phyloP scores from a whole-genome alignment of 2,888 invertebrate species.

The Folsomia manolachei region DNA sequence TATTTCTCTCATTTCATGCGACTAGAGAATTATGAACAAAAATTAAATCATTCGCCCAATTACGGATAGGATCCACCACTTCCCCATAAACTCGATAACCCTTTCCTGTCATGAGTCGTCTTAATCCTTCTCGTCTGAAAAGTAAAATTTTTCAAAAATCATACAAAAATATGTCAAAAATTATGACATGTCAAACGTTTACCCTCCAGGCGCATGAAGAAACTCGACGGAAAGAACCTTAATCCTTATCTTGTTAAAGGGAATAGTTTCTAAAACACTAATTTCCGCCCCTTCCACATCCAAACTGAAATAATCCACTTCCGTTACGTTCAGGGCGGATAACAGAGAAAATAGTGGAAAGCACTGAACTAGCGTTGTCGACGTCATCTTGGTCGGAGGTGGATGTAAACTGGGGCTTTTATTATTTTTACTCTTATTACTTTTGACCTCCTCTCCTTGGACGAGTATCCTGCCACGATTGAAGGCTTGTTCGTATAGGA shows the following conservation, averaged over 20 bases:
- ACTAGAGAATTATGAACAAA: conserved; percentile 52
- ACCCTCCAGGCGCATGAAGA: conserved; percentile 55
- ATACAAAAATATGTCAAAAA: too few relatives aligned
- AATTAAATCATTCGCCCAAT: conserved; percentile 58
- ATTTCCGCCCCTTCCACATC: conserved; percentile 55
- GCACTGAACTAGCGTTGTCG: conserved; percentile 53
- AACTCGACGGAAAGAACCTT: conserved; percentile 56
- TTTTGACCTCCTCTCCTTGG: too few relatives aligned
- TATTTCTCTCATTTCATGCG: conserved; percentile 26
- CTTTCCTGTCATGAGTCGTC: conserved; percentile 54
- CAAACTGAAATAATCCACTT: conserved; percentile 54
- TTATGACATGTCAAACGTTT: too few relatives aligned
- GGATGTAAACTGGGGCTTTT: too few relatives aligned
- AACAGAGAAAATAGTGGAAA: conserved; percentile 54
- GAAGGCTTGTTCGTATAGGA: conserved; percentile 55
- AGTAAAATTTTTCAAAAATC: too few relatives aligned
- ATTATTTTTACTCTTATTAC: too few relatives aligned
- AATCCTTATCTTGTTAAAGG: conserved; percentile 58
- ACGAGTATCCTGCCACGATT: conserved; percentile 56
- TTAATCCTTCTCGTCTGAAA: conserved; percentile 53
- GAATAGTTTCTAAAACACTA: conserved; percentile 58
- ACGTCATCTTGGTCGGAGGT: conserved; percentile 31
- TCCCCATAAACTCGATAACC: conserved; percentile 55
- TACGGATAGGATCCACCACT: conserved; percentile 52
- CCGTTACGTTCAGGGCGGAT: conserved; percentile 53